phyloP scores from a whole-genome alignment of 2,113 vertebrate genomes.

The Periophthalmodon schlosseri region DNA sequence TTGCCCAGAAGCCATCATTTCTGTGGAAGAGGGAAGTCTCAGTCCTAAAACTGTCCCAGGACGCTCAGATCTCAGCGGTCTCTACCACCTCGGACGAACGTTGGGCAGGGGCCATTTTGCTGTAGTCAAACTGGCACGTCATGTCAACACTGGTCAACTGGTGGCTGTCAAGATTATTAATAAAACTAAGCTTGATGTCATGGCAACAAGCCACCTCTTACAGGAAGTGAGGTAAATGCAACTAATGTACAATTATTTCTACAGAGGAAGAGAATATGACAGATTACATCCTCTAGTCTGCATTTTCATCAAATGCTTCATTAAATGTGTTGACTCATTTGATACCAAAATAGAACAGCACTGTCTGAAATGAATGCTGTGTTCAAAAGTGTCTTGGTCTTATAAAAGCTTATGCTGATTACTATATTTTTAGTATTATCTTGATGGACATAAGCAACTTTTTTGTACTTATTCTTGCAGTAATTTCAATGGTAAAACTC shows the following conservation, averaged over 20 bases:
- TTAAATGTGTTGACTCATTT: neutral
- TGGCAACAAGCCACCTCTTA: conserved; percentile 83
- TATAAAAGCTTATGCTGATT: neutral
- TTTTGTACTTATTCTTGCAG: neutral
- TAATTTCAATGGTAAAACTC: neutral
- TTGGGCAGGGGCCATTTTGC: conserved; percentile 88
- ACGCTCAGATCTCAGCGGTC: conserved; percentile 79
- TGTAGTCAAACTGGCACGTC: conserved; percentile 85
- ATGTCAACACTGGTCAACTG: conserved; percentile 83
- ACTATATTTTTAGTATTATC: neutral
- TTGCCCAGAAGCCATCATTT: conserved; percentile 19
- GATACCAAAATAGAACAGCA: conserved; percentile 10
- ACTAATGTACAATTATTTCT: neutral
- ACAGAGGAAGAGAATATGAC: neutral
- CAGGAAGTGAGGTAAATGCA: conserved; percentile 82
- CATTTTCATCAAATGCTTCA: neutral
- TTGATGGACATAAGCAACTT: neutral
- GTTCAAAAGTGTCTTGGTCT: neutral
- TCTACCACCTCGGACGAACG: conserved; percentile 86
- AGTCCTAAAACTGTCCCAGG: conserved; percentile 58
- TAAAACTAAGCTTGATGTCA: conserved; percentile 83
- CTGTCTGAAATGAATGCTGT: neutral
- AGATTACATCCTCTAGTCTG: neutral
- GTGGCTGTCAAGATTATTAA: conserved; percentile 91
- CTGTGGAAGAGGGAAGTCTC: conserved; percentile 56